phyloP scores from a whole-genome alignment of 2,888 invertebrate species.

The Spialia ferax region DNA sequence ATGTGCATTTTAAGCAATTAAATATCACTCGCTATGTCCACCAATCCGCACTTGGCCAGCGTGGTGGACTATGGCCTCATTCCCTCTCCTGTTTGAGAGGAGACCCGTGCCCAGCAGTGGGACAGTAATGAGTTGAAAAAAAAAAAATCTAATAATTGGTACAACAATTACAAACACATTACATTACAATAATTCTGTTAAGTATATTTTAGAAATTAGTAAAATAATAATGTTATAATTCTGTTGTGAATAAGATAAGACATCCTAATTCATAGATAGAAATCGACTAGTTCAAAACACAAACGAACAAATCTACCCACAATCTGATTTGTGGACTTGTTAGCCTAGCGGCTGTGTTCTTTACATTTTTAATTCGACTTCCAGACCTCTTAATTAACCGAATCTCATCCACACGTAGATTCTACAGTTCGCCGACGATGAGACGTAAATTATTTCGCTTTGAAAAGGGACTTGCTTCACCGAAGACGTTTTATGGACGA shows the following conservation, averaged over 20 bases:
- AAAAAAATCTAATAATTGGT: too few species aligned
- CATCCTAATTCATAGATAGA: constrained; percentile 35
- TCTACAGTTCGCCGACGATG: constrained; percentile 49
- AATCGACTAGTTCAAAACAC: constrained; percentile 32
- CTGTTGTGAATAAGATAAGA: constrained; percentile 13
- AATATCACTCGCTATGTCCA: too few species aligned
- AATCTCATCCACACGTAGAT: constrained; percentile 45
- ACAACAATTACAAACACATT: too few species aligned
- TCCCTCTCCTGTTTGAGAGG: too few species aligned
- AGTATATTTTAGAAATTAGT: too few species aligned
- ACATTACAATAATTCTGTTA: too few species aligned
- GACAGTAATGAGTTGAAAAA: too few species aligned
- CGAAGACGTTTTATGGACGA: not conserved
- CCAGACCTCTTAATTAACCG: constrained; percentile 56
- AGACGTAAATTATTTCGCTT: constrained; percentile 75
- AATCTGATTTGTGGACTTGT: constrained; percentile 20
- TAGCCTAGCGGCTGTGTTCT: constrained; percentile 13
- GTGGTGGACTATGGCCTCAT: too few species aligned
- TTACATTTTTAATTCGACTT: constrained; percentile 36
- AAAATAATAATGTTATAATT: too few species aligned
- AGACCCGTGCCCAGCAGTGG: too few species aligned
- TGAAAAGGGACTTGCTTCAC: constrained; percentile 1
- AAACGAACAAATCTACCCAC: constrained; percentile 34
- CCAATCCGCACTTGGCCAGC: too few species aligned
- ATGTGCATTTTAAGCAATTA: too few species aligned